Conservation (phyloP, 2,888 invertebrate species). For the Chymomyza caudatula region DNA sequence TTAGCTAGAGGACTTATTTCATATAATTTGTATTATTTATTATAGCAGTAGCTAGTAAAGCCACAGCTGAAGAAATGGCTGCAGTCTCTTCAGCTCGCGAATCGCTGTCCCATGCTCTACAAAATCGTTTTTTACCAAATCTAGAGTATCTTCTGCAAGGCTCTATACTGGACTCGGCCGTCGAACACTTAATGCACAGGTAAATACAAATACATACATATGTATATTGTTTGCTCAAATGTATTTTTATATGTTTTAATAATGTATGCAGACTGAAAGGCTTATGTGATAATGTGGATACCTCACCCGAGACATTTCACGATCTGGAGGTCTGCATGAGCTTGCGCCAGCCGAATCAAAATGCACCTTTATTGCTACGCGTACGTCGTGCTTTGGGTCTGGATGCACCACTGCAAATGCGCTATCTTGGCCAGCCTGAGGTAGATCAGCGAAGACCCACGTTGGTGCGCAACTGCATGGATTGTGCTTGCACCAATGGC, state of each 20-base stretch:
- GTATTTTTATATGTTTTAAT: neutral
- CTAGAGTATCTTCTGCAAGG: slow-evolving; percentile 96
- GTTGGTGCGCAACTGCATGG: slow-evolving; percentile 93
- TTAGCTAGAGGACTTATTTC: no score
- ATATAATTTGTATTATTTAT: neutral
- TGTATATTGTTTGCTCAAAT: neutral
- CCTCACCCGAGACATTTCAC: slow-evolving; percentile 93
- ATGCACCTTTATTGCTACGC: slow-evolving; percentile 85
- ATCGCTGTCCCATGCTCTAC: slow-evolving; percentile 87
- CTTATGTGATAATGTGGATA: slow-evolving; percentile 94
- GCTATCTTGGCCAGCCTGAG: slow-evolving; percentile 95
- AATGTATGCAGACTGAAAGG: slow-evolving; percentile 83
- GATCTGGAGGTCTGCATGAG: slow-evolving; percentile 96
- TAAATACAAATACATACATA: slow-evolving; percentile 21
- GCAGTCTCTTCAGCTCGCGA: slow-evolving; percentile 69
- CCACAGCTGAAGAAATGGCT: slow-evolving; percentile 9
- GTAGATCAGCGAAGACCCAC: slow-evolving; percentile 92
- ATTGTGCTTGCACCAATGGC: slow-evolving; percentile 93
- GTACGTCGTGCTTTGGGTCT: slow-evolving; percentile 91
- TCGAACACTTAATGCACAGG: slow-evolving; percentile 93
- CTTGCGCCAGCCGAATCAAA: slow-evolving; percentile 84
- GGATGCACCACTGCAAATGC: slow-evolving; percentile 85
- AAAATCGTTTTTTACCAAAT: slow-evolving; percentile 92
- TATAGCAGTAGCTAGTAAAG: neutral
- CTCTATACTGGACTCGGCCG: slow-evolving; percentile 93